Evolutionary conservation across 2,113 vertebrate genomes (phyloP).

Genomic region (Rhinoderma darwinii): DNA sequence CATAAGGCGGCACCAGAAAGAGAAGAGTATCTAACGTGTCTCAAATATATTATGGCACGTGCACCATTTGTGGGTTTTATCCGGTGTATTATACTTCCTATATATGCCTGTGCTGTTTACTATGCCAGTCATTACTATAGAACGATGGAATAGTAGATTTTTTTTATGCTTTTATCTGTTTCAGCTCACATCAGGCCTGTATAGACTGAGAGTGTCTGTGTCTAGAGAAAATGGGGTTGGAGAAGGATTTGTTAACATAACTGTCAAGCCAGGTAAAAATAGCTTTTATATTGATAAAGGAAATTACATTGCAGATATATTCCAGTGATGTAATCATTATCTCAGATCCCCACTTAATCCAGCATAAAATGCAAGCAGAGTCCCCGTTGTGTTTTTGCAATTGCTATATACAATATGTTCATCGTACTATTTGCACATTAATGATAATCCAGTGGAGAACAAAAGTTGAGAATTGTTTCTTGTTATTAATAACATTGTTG

Average conservation of each 20-base stretch:
- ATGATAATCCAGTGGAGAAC: no score
- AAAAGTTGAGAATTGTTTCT: no score
- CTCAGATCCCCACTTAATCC: background rate
- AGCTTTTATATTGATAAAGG: background rate
- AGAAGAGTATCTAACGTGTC: no score
- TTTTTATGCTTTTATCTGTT: conserved; percentile 55
- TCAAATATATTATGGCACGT: no score
- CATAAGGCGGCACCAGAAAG: no score
- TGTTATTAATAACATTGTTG: no score
- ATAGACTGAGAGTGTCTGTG: conserved; percentile 76
- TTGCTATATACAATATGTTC: background rate
- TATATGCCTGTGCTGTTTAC: no score
- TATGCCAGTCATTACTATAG: background rate
- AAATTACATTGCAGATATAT: background rate
- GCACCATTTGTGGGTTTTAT: no score
- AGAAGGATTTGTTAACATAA: conserved; percentile 79
- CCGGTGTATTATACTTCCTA: no score
- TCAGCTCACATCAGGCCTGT: conserved; percentile 76
- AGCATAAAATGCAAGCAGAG: background rate
- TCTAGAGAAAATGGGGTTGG: conserved; percentile 75
- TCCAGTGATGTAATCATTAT: background rate
- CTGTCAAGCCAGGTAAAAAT: conserved; percentile 76
- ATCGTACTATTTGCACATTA: no score
- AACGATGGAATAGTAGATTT: no score
- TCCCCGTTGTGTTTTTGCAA: background rate